Percentiles rank a stretch among this genome's conserved stretches.
Evolutionary conservation across 2,113 vertebrate genomes (phyloP).

Genomic region (Pteropus alecto): DNA sequence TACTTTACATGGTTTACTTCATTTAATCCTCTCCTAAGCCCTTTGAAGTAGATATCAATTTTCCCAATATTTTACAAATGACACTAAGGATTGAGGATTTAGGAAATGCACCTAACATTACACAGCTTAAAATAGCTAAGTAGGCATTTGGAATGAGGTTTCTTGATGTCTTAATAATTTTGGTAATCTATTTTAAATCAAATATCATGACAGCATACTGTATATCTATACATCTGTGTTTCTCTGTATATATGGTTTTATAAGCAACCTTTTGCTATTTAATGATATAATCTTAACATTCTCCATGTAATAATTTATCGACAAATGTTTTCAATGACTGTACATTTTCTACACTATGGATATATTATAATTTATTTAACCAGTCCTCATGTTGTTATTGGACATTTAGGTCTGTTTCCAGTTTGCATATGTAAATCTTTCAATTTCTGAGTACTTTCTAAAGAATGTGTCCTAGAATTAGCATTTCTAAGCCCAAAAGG

Average conservation of each 20-base stretch:
- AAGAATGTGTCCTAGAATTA: background rate
- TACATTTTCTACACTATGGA: background rate
- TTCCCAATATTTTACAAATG: background rate
- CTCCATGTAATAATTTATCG: background rate
- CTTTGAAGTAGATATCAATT: background rate
- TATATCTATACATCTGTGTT: background rate
- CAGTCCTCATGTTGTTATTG: background rate
- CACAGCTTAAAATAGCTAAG: background rate
- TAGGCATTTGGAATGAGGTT: background rate
- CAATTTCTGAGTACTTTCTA: slow-evolving; percentile 8
- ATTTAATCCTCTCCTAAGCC: background rate
- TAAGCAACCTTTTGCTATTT: background rate
- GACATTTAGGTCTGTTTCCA: background rate
- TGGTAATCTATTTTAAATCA: background rate
- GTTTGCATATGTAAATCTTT: background rate
- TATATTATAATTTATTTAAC: background rate
- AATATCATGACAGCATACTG: background rate
- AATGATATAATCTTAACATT: background rate
- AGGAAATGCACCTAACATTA: background rate
- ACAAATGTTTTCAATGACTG: background rate
- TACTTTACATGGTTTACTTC: background rate
- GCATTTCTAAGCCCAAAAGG: background rate
- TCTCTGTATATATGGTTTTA: background rate
- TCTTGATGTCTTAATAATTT: slow-evolving; percentile 16
- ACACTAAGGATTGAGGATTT: slow-evolving; percentile 11